Base-by-base conservation (phyloP, 2,888 invertebrate species). In the Meliscaeva auricollis region DNA sequence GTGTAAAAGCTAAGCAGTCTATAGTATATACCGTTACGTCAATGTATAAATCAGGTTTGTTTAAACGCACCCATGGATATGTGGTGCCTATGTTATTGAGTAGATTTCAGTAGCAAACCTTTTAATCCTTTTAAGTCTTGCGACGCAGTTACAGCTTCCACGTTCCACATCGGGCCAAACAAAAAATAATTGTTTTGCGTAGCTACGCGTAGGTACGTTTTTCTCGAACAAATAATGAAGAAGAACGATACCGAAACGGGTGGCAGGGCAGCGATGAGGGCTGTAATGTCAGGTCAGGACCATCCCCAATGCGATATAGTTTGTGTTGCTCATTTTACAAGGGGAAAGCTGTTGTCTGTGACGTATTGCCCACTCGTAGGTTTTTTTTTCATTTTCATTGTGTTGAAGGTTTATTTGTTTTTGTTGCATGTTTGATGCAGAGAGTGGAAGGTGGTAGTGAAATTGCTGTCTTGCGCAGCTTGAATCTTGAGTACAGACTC, bases 251-350 rank as follows among this genome's bases (percentile, higher is more conserved):
- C n/a, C 7, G 7, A 35, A 35, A 50, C 9, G 20, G 69, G 35
- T 9, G 50, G 8, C 17, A 15, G 30, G 32, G 44, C 46, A 52
- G 22, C n/a, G 38, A 48, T n/a, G 58, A 22, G 17, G 54, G 69
- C 48, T 64, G 54, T 46, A 69, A 46, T 70, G 56, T 58, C 56
- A 64, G 62, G 54, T 58, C 83, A 84, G 83, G 83, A 84, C 83
- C 83, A 84, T 79, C 79, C 83, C 79, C 79, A 84, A 84, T 79
- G 54, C 35, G 52, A 69, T 79, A 70, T 44, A 70, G 74, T 84
- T 84, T 84, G 79, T 62, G 79, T 84, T 84, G 70, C 58, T 70
- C 58, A 46, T 70, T 78, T 69, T 56, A 11, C 38, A 32, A 15
- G 8, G 13, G 9, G 32, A 52, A 54, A 58, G 62, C 41, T 64